These are phyloP conservation scores for Strigamia maritima DNA, from an alignment of 2,888 invertebrate species.

Conservation along the genomic window DNA sequence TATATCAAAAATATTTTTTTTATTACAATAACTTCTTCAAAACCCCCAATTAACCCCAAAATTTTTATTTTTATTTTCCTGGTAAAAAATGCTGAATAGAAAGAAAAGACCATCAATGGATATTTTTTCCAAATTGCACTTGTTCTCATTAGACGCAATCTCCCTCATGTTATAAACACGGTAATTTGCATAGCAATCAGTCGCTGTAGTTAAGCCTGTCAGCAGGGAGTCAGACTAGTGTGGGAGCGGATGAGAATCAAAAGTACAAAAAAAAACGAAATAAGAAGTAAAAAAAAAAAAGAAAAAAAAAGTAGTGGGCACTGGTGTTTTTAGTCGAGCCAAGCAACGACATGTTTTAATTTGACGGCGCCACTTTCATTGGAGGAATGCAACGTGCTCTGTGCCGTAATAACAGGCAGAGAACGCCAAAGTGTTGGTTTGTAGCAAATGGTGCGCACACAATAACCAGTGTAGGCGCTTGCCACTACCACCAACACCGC, in stretches of 20 bases:
- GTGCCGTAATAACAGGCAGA: conserved; percentile 27
- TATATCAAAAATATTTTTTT: not conserved
- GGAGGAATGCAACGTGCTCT: conserved; percentile 32
- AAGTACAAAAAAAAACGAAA: not conserved
- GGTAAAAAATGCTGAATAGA: not conserved
- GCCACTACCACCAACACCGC: conserved; percentile 18
- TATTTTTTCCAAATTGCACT: not conserved
- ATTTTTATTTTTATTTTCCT: not conserved
- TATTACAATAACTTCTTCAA: not conserved
- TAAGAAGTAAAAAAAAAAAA: not conserved
- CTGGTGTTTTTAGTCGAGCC: conserved; percentile 24
- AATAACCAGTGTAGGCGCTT: conserved; percentile 31
- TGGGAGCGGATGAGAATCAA: not conserved
- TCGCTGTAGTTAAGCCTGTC: conserved; percentile 18
- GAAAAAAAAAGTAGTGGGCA: conserved; percentile 4
- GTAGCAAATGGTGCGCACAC: conserved; percentile 34
- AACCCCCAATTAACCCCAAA: not conserved
- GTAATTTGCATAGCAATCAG: conserved; percentile 32
- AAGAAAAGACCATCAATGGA: not conserved
- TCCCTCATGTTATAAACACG: conserved; percentile 26
- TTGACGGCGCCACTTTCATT: conserved; percentile 34
- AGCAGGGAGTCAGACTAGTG: conserved; percentile 16
- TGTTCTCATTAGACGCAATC: conserved; percentile 15
- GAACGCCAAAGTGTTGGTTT: conserved; percentile 16
- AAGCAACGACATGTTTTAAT: conserved; percentile 30